Evolutionary conservation across 2,113 vertebrate species (phyloP).

Genomic region (Passer montanus): DNA sequence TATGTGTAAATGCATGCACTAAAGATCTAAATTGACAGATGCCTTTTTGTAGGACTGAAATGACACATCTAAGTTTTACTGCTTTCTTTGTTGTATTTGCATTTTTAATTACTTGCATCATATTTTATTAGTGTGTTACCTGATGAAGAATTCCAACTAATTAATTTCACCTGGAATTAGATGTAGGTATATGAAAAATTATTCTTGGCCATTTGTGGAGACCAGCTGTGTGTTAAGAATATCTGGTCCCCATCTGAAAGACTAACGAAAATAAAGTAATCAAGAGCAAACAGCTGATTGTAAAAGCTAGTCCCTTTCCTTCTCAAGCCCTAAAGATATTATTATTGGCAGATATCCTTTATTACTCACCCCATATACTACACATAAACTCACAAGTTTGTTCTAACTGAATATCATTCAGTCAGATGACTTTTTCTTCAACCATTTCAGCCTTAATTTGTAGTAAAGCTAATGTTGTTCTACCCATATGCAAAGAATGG

Average conservation of each 20-base stretch:
- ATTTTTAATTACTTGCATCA: slow-evolving; percentile 72
- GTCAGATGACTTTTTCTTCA: slow-evolving; percentile 36
- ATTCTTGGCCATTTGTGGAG: slow-evolving; percentile 59
- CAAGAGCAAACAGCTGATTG: slow-evolving; percentile 68
- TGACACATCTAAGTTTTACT: slow-evolving; percentile 51
- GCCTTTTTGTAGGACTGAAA: slow-evolving; percentile 66
- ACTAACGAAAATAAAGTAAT: slow-evolving; percentile 31
- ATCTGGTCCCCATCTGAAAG: slow-evolving; percentile 66
- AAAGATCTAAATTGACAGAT: slow-evolving; percentile 65
- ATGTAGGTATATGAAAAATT: slow-evolving; percentile 54
- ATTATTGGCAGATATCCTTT: slow-evolving; percentile 70
- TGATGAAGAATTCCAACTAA: slow-evolving; percentile 67
- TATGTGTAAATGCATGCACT: not conserved
- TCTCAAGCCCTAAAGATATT: slow-evolving; percentile 57
- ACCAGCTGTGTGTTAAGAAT: slow-evolving; percentile 73
- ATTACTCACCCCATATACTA: slow-evolving; percentile 57
- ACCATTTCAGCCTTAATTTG: slow-evolving; percentile 69
- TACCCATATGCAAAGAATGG: not conserved
- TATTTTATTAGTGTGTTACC: slow-evolving; percentile 70
- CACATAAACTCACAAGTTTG: slow-evolving; percentile 54
- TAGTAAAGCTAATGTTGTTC: slow-evolving; percentile 37
- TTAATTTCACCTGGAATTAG: slow-evolving; percentile 77
- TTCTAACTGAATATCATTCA: slow-evolving; percentile 33
- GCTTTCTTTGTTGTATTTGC: slow-evolving; percentile 55
- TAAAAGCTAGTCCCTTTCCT: slow-evolving; percentile 60